phyloP scores from a whole-genome alignment of 2,113 vertebrate genomes.

The Martes martes region DNA sequence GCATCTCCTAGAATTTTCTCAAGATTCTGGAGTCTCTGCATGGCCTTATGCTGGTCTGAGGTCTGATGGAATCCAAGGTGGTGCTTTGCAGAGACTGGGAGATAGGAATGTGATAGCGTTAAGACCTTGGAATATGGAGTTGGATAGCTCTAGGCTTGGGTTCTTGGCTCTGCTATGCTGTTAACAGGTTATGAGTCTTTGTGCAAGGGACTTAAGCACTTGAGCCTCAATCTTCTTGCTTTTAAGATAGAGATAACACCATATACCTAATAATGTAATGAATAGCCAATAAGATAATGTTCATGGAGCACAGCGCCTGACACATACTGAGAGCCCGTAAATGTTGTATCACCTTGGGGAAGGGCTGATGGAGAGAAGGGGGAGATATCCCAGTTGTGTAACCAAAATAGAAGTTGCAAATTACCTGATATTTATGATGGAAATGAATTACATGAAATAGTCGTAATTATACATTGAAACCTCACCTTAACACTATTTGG shows the following conservation, averaged over 20 bases:
- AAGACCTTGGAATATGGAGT: background rate
- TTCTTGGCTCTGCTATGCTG: background rate
- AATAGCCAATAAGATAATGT: background rate
- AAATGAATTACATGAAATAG: background rate
- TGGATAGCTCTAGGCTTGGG: background rate
- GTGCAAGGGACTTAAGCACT: background rate
- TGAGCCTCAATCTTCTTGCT: background rate
- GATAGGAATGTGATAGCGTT: background rate
- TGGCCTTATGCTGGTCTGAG: background rate
- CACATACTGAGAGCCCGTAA: background rate
- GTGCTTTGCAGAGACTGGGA: background rate
- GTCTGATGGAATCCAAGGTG: background rate
- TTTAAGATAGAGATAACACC: background rate
- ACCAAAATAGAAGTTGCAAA: background rate
- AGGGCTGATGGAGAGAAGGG: background rate
- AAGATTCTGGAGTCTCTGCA: background rate
- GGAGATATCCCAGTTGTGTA: background rate
- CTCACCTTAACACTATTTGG: background rate
- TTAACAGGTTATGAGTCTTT: background rate
- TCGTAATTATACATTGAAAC: background rate
- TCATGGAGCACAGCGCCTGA: background rate
- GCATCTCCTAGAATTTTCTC: background rate
- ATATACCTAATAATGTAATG: background rate
- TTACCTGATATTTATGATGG: background rate
- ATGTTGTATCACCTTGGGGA: background rate